Evolutionary conservation across 2,113 vertebrate genomes (phyloP), one percentile per base, ranked within the genome.

Genomic region (Microcebus murinus): DNA sequence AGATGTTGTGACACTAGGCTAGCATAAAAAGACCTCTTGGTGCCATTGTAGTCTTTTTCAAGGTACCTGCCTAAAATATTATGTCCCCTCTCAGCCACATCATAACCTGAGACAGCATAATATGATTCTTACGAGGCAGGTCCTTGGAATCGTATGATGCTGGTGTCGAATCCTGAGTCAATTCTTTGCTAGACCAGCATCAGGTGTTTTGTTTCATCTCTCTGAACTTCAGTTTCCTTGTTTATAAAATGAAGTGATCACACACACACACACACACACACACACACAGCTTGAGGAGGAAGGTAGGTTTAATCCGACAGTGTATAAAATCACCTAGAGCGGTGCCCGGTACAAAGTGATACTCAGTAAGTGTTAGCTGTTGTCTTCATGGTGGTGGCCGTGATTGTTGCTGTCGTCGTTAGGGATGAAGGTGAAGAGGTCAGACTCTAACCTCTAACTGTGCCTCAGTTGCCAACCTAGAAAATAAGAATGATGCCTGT

Each of bases 91-190:
- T 39, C 13, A 2, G 36, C 0, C 4, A 21, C 68, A 4, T 8
- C 45, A 2, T 11, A 31, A 4, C 50, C 36, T 25, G 68, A 15
- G n/a, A 50, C 59, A 34, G 18, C 1, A 31, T 14, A 15, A 15
- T 12, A 2, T 2, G 50, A 39, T 18, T 1, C n/a, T 11, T n/a
- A 2, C 21, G 45, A 1, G 11, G 8, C 0, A 6, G 14, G n/a
- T 11, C 63, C 61, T 31, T 68, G 42, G 11, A 10, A 4, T 57
- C 31, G 29, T 57, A 20, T 4, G 1, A 1, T 0, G 17, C 55
- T 1, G 23, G 45, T 18, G 14, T 4, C 15, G 7, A 34, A 3
- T 29, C 34, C 31, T 9, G 20, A 11, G 3, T 20, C 76, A 65
- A 20, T 50, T 20, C 3, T 15, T 42, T 6, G 3, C 25, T 27